Percentiles rank a stretch among this genome's conserved stretches.
Conservation (phyloP, 2,888 invertebrate genomes). For the Mesochorus sp. region DNA sequence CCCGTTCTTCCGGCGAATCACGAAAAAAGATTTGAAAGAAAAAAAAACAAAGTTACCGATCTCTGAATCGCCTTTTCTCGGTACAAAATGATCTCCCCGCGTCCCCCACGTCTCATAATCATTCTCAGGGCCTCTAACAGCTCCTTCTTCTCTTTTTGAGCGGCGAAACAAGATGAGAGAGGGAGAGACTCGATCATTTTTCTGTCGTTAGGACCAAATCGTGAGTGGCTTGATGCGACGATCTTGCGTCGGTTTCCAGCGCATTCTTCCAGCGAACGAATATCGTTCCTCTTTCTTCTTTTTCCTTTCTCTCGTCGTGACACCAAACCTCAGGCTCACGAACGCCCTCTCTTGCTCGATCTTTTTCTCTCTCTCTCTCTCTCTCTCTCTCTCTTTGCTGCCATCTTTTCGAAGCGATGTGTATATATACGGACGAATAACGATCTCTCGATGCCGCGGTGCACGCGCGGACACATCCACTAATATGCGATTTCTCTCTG, state of each 20-base stretch:
- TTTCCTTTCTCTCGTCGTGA: slow-evolving; percentile 48
- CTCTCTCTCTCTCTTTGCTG: slow-evolving; percentile 18
- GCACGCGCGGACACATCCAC: slow-evolving; percentile 44
- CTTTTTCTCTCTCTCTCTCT: too few relatives aligned
- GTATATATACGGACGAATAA: slow-evolving; percentile 45
- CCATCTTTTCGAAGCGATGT: slow-evolving; percentile 40
- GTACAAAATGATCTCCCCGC: background rate
- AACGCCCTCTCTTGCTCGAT: too few relatives aligned
- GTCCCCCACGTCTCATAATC: background rate
- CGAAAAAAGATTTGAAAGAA: background rate
- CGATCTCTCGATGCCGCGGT: slow-evolving; percentile 40
- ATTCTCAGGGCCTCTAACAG: background rate
- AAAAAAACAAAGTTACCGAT: background rate
- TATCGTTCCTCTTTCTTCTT: slow-evolving; percentile 7
- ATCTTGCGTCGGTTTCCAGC: slow-evolving; percentile 10
- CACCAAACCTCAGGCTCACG: background rate
- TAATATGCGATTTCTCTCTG: slow-evolving; percentile 64
- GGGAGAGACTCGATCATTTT: slow-evolving; percentile 39
- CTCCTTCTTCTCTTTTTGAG: slow-evolving; percentile 4
- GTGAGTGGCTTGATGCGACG: slow-evolving; percentile 28
- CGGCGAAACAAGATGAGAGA: slow-evolving; percentile 10
- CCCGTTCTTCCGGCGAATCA: background rate
- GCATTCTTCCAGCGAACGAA: slow-evolving; percentile 30
- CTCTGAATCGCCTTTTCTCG: slow-evolving; percentile 13
- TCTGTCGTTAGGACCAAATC: slow-evolving; percentile 46